A percentile compares a stretch with the other conserved stretches of the same genome.
Evolutionary conservation across 2,113 vertebrate species (phyloP).

Genomic region (Cichladusa arquata): DNA sequence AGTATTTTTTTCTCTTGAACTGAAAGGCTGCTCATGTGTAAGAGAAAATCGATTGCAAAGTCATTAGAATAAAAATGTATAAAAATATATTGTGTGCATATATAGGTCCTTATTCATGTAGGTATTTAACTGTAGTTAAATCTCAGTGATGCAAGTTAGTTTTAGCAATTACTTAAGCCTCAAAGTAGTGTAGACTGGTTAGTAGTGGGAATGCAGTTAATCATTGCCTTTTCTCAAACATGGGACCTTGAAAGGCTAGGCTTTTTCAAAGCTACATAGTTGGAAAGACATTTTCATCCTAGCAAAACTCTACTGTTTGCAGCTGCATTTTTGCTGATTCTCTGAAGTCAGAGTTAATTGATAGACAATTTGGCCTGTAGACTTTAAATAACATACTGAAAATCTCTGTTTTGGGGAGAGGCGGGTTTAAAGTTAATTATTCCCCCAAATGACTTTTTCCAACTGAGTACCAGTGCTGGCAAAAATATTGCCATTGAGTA

Average conservation of each 20-base stretch:
- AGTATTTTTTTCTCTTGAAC: background rate
- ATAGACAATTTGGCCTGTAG: slow-evolving; percentile 52
- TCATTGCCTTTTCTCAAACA: background rate
- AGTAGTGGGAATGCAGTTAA: background rate
- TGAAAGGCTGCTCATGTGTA: background rate
- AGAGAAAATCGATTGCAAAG: background rate
- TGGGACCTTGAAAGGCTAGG: background rate
- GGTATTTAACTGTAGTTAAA: background rate
- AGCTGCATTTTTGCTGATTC: slow-evolving; percentile 66
- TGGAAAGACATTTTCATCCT: slow-evolving; percentile 24
- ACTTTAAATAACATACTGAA: slow-evolving; percentile 64
- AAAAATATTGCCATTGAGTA: slow-evolving; percentile 11
- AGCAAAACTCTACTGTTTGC: slow-evolving; percentile 23
- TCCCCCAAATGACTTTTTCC: slow-evolving; percentile 1
- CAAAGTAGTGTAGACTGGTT: background rate
- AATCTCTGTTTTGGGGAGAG: slow-evolving; percentile 51
- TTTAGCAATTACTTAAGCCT: background rate
- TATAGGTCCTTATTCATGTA: background rate
- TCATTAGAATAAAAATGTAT: background rate
- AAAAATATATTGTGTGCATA: background rate
- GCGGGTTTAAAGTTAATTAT: slow-evolving; percentile 54
- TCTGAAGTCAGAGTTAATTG: slow-evolving; percentile 56
- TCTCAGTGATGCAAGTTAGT: background rate
- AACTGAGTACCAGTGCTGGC: background rate
- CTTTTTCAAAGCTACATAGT: background rate